Evolutionary conservation across 2,888 invertebrate species (phyloP), one percentile per base, ranked within the genome.

Genomic region (Thyatira batis): DNA sequence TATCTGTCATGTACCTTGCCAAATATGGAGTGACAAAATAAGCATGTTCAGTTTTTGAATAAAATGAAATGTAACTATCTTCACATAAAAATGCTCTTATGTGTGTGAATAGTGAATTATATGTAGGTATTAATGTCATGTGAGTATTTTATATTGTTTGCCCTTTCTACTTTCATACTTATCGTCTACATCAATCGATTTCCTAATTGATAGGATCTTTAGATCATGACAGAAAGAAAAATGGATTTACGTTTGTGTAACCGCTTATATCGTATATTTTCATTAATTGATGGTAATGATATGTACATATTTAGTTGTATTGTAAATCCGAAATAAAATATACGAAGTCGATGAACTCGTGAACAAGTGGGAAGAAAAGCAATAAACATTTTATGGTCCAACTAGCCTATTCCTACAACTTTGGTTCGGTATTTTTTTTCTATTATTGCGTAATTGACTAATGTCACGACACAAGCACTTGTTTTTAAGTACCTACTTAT

Each of bases 281-380:
- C 79, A 86, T 85, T 84, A 85, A 83, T 84, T 82, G 78, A 84
- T 80, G 80, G 69, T 86, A 86, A 87, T 88, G 74, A 73, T 82
- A 86, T 87, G 85, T 83, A 85, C 81, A 87, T 86, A 85, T 82
- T 86, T 79, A 84, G 79, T 73, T 78, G 80, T 81, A 87, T 87
- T 87, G 82, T 85, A 83, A 82, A 86, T 84, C 81, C 69, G 73
- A 78, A 77, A 70, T 73, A 76, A 78, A 84, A 85, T 84, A 84
- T 82, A 86, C 81, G 81, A 78, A 84, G 80, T 82, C 77, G 68
- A 67, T 69, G 84, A 86, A 82, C 87, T 78, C 69, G 59, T 62
- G 73, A 71, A 73, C 74, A 84, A 87, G 84, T 87, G 84, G 85
- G 85, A 87, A 86, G 86, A 85, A 84, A 85, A 82, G 87, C 76